Conservation (phyloP, 1,140 invertebrate genomes). For the Rhopalosiphum padi region DNA sequence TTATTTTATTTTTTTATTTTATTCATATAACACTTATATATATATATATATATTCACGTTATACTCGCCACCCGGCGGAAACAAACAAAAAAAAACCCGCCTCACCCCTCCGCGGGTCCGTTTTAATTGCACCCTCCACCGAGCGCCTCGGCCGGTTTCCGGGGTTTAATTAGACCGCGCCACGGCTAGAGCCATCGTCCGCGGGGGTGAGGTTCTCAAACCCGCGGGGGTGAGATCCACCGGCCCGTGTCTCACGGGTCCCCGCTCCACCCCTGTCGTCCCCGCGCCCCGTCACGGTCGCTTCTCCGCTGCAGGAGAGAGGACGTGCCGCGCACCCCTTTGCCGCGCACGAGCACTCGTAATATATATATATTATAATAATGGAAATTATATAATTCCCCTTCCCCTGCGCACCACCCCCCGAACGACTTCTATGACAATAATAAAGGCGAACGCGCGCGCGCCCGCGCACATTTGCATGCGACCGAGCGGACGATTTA, state of each 20-base stretch:
- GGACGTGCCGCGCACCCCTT: constrained; percentile 1
- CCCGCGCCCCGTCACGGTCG: not conserved
- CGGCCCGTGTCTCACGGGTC: constrained; percentile 23
- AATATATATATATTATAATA: not conserved
- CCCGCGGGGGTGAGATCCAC: not conserved
- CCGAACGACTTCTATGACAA: not conserved
- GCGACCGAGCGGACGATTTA: not conserved
- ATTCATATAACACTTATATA: not conserved
- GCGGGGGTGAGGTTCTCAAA: constrained; percentile 7
- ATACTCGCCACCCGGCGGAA: not conserved
- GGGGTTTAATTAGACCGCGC: constrained; percentile 41
- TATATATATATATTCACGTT: not conserved
- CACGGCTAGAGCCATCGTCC: not conserved
- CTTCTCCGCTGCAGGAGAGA: not conserved
- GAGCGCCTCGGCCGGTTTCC: constrained; percentile 9
- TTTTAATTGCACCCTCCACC: constrained; percentile 43
- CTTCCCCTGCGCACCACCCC: not conserved
- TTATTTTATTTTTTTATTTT: not conserved
- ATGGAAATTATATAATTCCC: constrained; percentile 26
- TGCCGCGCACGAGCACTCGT: not conserved
- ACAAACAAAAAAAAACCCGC: not conserved
- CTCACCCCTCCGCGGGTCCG: constrained; percentile 10
- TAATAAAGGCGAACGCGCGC: not conserved
- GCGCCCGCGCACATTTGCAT: not conserved
- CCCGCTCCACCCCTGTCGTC: not conserved